Evolutionary conservation across 2,113 vertebrate genomes (phyloP).

Genomic region (Lichenostomus cassidix): DNA sequence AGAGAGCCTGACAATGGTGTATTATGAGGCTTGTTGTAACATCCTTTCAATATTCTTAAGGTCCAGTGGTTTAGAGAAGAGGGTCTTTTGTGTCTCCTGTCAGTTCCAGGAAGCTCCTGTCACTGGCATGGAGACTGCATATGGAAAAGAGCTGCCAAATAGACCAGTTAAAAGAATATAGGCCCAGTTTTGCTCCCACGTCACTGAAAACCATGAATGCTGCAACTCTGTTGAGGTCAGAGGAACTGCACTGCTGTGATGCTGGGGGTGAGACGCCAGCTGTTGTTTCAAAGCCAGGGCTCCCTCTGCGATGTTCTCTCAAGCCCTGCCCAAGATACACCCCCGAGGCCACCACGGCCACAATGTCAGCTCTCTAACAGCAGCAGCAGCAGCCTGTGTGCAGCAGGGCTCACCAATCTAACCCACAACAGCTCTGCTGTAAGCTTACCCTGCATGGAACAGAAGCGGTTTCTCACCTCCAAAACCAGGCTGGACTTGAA

Average conservation of each 20-base stretch:
- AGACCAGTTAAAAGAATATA: constrained; percentile 53
- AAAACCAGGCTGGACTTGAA: neutral
- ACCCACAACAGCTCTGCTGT: neutral
- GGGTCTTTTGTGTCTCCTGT: constrained; percentile 52
- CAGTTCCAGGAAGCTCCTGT: constrained; percentile 67
- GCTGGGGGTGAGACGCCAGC: constrained; percentile 8
- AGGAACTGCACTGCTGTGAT: neutral
- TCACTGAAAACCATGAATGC: constrained; percentile 38
- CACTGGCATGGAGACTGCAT: constrained; percentile 52
- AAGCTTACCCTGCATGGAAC: fast-evolving
- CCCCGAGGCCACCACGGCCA: neutral
- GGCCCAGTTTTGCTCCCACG: constrained; percentile 1
- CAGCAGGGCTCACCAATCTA: neutral
- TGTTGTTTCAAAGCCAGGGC: constrained; percentile 32
- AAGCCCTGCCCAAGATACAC: neutral
- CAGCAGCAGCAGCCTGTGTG: neutral
- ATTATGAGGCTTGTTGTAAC: constrained; percentile 60
- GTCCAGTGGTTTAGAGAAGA: constrained; percentile 63
- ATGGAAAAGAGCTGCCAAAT: constrained; percentile 58
- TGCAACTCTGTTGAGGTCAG: constrained; percentile 32
- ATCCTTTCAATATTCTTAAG: constrained; percentile 59
- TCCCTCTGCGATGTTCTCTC: neutral
- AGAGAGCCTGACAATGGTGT: constrained; percentile 43
- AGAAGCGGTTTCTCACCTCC: neutral
- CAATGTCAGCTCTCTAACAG: neutral